phyloP scores from a whole-genome alignment of 2,888 invertebrate species.

The Machimus rusticus region DNA sequence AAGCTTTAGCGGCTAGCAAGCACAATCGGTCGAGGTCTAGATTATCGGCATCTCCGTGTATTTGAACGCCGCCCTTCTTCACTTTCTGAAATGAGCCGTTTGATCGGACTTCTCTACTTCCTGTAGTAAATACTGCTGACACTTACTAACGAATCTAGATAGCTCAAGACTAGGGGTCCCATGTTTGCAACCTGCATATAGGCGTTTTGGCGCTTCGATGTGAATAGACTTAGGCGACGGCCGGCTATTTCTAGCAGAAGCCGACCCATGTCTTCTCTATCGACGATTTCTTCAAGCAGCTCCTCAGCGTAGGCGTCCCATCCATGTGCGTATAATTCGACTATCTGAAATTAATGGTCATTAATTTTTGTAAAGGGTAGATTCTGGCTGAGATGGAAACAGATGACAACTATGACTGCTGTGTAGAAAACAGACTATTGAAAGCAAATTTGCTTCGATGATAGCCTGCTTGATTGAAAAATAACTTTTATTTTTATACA shows the following conservation, averaged over 20 bases:
- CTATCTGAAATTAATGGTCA: slow-evolving; percentile 60
- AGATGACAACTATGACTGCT: not conserved
- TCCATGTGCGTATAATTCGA: slow-evolving; percentile 70
- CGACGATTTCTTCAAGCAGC: slow-evolving; percentile 71
- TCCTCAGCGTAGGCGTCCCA: slow-evolving; percentile 70
- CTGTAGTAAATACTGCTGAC: slow-evolving; percentile 51
- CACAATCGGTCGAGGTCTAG: slow-evolving; percentile 58
- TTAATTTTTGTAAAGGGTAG: slow-evolving; percentile 20
- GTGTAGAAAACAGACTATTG: no score
- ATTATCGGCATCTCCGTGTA: slow-evolving; percentile 56
- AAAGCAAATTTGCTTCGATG: no score
- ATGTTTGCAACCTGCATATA: slow-evolving; percentile 77
- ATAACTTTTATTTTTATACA: no score
- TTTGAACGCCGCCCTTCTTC: slow-evolving; percentile 50
- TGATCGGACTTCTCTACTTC: slow-evolving; percentile 31
- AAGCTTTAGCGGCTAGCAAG: slow-evolving; percentile 60
- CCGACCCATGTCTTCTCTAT: slow-evolving; percentile 73
- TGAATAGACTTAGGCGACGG: slow-evolving; percentile 75
- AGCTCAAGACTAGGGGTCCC: slow-evolving; percentile 78
- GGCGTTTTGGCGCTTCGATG: slow-evolving; percentile 68
- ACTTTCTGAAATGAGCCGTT: slow-evolving; percentile 42
- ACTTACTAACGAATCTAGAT: slow-evolving; percentile 74
- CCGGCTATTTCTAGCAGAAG: slow-evolving; percentile 83
- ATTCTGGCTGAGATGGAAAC: not conserved
- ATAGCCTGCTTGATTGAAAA: no score